Conservation (phyloP, 2,113 vertebrate species). For the Poeciliopsis retropinna region DNA sequence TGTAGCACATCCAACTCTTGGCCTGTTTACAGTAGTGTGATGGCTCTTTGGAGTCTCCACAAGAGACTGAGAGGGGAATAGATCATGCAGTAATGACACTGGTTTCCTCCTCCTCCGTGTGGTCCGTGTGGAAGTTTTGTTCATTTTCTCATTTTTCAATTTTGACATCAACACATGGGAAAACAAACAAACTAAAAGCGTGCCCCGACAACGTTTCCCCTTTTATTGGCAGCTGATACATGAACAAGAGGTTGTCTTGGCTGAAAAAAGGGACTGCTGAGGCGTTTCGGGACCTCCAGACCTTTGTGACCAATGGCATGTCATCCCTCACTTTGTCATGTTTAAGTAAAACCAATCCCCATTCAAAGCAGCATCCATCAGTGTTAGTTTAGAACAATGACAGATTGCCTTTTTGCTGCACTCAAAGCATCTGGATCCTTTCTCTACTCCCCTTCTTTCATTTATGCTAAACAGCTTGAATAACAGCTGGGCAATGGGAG, state of each 20-base stretch:
- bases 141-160: conserved; percentile 54
- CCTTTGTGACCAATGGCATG: conserved; percentile 81
- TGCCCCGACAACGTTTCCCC: conserved; percentile 45
- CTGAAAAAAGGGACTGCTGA: conserved; percentile 68
- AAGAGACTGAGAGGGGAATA: not conserved
- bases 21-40: not conserved
- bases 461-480: conserved; percentile 83
- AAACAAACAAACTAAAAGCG: conserved; percentile 53
- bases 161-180: conserved; percentile 19
- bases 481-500: conserved; percentile 84
- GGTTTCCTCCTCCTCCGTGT: conserved; percentile 1
- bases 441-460: conserved; percentile 74
- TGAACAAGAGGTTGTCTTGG: conserved; percentile 68
- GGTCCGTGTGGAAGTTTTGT: conserved; percentile 19
- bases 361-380: conserved; percentile 85
- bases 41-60: not conserved
- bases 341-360: conserved; percentile 86
- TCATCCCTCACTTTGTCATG: conserved; percentile 86
- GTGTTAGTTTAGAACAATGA: conserved; percentile 84
- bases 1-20: no score
- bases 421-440: conserved; percentile 84
- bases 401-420: conserved; percentile 80
- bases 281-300: conserved; percentile 73
- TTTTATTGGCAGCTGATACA: conserved; percentile 74
- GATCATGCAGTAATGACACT: not conserved